phyloP scores from a whole-genome alignment of 35 echinoderm and acorn worm genomes.

The Anneissia japonica region DNA sequence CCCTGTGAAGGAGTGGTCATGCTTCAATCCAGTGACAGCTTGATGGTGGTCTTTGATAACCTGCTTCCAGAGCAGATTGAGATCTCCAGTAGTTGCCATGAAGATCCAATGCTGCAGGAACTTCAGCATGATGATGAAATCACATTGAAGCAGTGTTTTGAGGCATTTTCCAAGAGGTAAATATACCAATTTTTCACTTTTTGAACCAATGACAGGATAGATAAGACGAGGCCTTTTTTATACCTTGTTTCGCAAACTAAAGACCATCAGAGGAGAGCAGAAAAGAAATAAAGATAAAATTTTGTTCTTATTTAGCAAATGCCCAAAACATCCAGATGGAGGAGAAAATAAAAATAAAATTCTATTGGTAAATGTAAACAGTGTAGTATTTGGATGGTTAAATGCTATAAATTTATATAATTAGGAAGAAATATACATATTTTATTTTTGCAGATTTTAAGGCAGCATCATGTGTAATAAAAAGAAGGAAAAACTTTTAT shows the following conservation, averaged over 20 bases:
- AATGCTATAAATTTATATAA: no score
- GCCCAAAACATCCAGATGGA: background rate
- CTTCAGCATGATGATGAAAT: slow-evolving; percentile 51
- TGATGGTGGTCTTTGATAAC: slow-evolving; percentile 77
- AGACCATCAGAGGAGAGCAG: no score
- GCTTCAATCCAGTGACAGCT: slow-evolving; percentile 69
- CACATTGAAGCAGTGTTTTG: slow-evolving; percentile 84
- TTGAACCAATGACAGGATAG: no score
- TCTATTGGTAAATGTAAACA: no score
- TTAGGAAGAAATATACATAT: no score
- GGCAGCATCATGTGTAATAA: no score
- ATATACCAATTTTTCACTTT: no score
- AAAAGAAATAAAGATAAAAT: background rate
- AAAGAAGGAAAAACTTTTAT: no score
- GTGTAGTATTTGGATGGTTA: no score
- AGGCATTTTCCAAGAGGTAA: slow-evolving; percentile 93
- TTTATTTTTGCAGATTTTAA: no score
- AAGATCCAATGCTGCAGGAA: slow-evolving; percentile 62
- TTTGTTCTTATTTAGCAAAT: background rate
- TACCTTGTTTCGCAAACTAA: no score
- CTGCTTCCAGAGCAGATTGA: slow-evolving; percentile 56
- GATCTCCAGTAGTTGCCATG: slow-evolving; percentile 52
- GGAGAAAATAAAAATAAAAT: background rate
- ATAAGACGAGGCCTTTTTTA: no score
- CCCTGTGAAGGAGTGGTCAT: slow-evolving; percentile 78